Conservation (phyloP, 23 tunicate species). For the Styela clava region DNA sequence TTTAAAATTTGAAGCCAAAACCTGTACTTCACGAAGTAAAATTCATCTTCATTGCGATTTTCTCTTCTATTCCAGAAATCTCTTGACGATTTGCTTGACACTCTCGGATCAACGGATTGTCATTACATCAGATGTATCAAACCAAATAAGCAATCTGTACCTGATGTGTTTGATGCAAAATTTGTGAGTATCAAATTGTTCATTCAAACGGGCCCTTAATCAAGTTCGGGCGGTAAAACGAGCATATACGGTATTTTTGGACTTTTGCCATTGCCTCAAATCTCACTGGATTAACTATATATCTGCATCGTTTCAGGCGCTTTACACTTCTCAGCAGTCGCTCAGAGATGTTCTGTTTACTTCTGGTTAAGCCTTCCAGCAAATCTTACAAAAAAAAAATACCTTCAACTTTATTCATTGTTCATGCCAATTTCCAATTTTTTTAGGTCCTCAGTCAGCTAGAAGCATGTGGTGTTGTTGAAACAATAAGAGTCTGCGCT, state of each 20-base stretch:
- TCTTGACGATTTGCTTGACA: constrained; percentile 66
- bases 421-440: too few relatives aligned
- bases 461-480: constrained; percentile 70
- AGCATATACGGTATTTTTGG: too few relatives aligned
- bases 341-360: background rate
- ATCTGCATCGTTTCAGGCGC: too few relatives aligned
- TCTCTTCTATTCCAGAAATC: constrained; percentile 35
- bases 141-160: constrained; percentile 63
- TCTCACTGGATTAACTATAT: too few relatives aligned
- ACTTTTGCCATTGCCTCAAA: background rate
- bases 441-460: constrained; percentile 73
- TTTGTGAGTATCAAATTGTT: constrained; percentile 34
- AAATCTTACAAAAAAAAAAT: too few relatives aligned
- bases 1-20: background rate
- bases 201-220: too few relatives aligned
- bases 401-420: too few relatives aligned
- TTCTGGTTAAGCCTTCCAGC: background rate
- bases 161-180: constrained; percentile 52
- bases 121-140: constrained; percentile 93
- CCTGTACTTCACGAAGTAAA: background rate
- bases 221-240: too few relatives aligned
- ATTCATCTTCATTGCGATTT: background rate
- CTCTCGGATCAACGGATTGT: constrained; percentile 72
- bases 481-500: constrained; percentile 73
- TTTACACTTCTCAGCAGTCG: background rate